Conservation (phyloP, 1,140 invertebrate genomes). For the Lordiphosa mommai region DNA sequence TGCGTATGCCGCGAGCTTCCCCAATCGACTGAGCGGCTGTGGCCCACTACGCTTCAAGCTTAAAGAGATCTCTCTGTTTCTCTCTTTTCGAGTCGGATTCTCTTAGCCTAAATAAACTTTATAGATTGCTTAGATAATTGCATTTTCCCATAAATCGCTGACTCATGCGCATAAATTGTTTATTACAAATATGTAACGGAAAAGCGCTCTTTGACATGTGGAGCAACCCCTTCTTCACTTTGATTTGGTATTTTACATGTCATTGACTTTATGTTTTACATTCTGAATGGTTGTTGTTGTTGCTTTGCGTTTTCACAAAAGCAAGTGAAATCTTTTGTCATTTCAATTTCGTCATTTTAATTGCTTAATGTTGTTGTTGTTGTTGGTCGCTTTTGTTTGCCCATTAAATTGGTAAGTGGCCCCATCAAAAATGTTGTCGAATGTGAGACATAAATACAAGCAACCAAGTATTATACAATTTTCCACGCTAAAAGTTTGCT, state of each 20-base stretch:
- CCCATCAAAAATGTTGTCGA: conserved; percentile 20
- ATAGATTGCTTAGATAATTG: conserved; percentile 23
- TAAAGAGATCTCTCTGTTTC: conserved; percentile 4
- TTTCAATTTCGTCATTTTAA: conserved; percentile 59
- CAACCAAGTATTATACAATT: background rate
- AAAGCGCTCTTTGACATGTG: background rate
- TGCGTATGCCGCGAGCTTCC: conserved; percentile 33
- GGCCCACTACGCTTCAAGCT: conserved; percentile 11
- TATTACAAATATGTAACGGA: conserved; percentile 19
- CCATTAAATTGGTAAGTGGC: conserved; percentile 64
- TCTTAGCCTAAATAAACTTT: conserved; percentile 1
- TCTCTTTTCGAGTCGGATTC: conserved; percentile 1
- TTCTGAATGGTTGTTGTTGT: conserved; percentile 20
- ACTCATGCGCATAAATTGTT: conserved; percentile 48
- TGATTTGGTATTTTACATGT: conserved; percentile 53
- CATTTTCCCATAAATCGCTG: conserved; percentile 32
- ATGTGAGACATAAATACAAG: conserved; percentile 9
- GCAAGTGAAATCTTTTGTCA: conserved; percentile 62
- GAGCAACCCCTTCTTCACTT: background rate
- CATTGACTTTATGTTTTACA: conserved; percentile 61
- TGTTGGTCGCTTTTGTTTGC: conserved; percentile 52
- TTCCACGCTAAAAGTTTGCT: too few relatives aligned
- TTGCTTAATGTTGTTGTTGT: conserved; percentile 51
- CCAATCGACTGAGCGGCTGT: conserved; percentile 41
- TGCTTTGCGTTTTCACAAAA: conserved; percentile 20